Percentiles rank a stretch among this genome's conserved stretches.
phyloP scores from a whole-genome alignment of 2,797 vertebrate species.

The Petrocephalus sullivani region DNA sequence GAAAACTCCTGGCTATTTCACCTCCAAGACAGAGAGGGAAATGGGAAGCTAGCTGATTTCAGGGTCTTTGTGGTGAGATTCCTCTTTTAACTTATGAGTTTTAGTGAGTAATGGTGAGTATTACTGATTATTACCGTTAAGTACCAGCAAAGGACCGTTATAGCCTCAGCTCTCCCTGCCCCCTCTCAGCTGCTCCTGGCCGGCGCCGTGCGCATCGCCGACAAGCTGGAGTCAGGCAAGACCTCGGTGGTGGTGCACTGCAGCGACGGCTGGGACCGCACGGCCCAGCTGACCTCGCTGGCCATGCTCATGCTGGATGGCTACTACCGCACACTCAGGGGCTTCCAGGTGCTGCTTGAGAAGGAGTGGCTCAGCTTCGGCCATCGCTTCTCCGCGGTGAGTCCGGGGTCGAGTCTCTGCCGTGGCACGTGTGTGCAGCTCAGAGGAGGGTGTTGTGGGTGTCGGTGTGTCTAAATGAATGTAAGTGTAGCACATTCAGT shows the following conservation, averaged over 20 bases:
- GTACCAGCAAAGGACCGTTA: neutral
- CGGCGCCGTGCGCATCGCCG: conserved; percentile 81
- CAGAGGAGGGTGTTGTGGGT: neutral
- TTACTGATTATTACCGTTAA: neutral
- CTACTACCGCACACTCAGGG: conserved; percentile 73
- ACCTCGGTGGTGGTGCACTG: conserved; percentile 85
- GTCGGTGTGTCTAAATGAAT: neutral
- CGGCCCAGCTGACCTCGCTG: conserved; percentile 82
- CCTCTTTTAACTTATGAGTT: neutral
- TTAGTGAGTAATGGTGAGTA: neutral
- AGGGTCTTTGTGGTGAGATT: neutral
- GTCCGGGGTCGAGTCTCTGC: conserved; percentile 25
- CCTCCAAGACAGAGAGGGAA: neutral
- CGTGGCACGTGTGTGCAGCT: neutral
- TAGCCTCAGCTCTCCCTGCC: neutral
- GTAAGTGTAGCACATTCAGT: neutral
- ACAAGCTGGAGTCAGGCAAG: conserved; percentile 86
- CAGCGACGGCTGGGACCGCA: conserved; percentile 93
- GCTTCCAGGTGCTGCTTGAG: conserved; percentile 82
- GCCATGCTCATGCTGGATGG: conserved; percentile 94
- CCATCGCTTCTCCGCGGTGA: conserved; percentile 88
- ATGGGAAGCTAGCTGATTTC: neutral
- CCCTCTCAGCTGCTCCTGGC: conserved; percentile 73
- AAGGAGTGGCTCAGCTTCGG: conserved; percentile 97
- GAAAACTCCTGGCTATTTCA: neutral